phyloP scores from a whole-genome alignment of 2,797 vertebrate species.

The Lacerta agilis region DNA sequence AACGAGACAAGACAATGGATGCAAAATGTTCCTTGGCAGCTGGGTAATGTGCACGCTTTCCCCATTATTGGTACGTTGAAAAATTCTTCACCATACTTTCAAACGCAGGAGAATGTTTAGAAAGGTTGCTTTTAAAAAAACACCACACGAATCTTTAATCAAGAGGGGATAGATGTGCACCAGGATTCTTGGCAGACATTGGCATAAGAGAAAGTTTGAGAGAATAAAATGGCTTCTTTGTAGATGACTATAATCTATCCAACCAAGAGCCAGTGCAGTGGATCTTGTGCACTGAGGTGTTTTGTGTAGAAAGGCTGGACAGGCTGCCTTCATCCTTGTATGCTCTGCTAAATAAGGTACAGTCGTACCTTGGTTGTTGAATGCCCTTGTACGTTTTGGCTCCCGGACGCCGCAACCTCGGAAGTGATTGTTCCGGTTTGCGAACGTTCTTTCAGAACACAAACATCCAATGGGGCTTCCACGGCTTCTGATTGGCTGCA shows the following conservation, averaged over 20 bases:
- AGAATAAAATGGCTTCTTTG: neutral
- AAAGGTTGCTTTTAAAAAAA: constrained; percentile 19
- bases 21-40: neutral
- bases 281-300: no score
- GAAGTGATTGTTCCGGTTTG: no score
- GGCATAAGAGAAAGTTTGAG: constrained; percentile 5
- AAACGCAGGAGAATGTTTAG: constrained; percentile 33
- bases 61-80: neutral
- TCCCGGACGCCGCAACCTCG: no score
- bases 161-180: neutral
- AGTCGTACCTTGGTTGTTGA: no score
- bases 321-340: neutral
- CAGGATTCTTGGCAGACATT: constrained; percentile 28
- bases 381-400: no score
- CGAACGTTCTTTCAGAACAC: no score
- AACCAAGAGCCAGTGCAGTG: neutral
- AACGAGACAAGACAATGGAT: neutral
- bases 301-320: neutral
- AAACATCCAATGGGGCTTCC: no score
- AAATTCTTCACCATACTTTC: constrained; percentile 22
- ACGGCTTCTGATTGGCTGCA: no score
- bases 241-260: neutral
- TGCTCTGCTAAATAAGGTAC: neutral
- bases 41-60: neutral
- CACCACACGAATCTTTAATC: neutral